Conservation (phyloP, 2,113 vertebrate genomes). For the Labeo rohita region DNA sequence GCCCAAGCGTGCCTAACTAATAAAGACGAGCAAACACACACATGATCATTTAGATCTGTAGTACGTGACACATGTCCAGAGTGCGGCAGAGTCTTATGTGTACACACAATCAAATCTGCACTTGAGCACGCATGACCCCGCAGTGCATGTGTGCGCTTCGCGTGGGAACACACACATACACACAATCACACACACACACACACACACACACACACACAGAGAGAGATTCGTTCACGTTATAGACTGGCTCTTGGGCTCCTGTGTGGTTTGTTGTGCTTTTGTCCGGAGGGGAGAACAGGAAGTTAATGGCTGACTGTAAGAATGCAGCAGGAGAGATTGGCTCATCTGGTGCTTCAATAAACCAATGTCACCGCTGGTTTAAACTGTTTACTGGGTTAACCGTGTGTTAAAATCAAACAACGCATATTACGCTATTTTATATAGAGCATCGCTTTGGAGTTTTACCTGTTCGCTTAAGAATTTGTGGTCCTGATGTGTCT, state of each 20-base stretch:
- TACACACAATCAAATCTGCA: constrained; percentile 48
- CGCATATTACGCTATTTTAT: neutral
- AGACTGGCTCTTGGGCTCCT: constrained; percentile 12
- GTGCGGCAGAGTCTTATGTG: constrained; percentile 38
- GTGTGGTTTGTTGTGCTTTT: constrained; percentile 48
- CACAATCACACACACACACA: neutral
- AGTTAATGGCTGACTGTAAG: constrained; percentile 50
- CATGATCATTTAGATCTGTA: constrained; percentile 57
- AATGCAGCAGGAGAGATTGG: constrained; percentile 33
- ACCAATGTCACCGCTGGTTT: constrained; percentile 17
- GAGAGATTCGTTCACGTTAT: constrained; percentile 3
- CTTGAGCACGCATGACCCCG: constrained; percentile 49
- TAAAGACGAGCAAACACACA: constrained; percentile 50
- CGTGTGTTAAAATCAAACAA: neutral
- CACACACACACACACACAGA: neutral
- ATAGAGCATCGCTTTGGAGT: neutral
- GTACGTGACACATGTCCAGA: constrained; percentile 55
- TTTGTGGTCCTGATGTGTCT: neutral
- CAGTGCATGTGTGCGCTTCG: constrained; percentile 3
- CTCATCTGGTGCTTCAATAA: constrained; percentile 38
- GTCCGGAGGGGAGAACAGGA: constrained; percentile 44
- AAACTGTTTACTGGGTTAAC: neutral
- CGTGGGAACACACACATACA: neutral
- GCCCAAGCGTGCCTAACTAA: constrained; percentile 56
- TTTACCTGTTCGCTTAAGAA: neutral